Base-by-base conservation (phyloP, 2,888 invertebrate species). In the Anoncus sp. region DNA sequence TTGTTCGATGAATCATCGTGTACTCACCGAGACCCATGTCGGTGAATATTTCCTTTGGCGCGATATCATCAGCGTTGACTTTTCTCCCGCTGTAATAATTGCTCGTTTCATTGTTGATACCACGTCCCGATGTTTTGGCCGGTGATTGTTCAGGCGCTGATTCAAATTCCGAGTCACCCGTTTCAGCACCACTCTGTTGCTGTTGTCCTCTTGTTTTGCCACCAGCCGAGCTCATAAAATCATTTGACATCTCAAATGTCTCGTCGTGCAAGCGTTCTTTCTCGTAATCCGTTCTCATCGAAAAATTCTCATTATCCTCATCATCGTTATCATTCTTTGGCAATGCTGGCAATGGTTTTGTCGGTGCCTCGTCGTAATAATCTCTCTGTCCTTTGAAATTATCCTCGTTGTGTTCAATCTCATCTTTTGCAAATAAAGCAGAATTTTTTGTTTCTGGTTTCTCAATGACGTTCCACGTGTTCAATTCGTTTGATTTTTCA, bases 21-120 rank as follows among this genome's bases (percentile, higher is more conserved):
- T 55, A 93, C 94, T 95, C 88, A 95, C 95, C 95, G 65, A 95
- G 92, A 85, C 95, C 95, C 93, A 95, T 94, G 90, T 94, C 94
- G 89, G 94, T 93, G 92, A 95, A 95, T 86, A 95, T 94, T 82
- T 94, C 94, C 87, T 95, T 95, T 51, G 95, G 87, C 5, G 89
- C 89, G 47, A 90, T 89, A 76, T 89, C 87, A 18, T 89, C 89
- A 10, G 88, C 88, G 47, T 85, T 84, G n/a, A 85, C 67, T 55
- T 79, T 85, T 66, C 81, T 83, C 47, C 79, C 72, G 5, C 63
- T 49, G 53, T 65, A 60, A 79, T 81, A 60, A 59, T 79, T 14
- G 55, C 35, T 14, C n/a, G 60, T 49, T 35, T 69, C 62, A 69
- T 35, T 40, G 75, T 20, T 84, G 81, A 84, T 82, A 81, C 40